Evolutionary conservation across 2,113 vertebrate species (phyloP), one percentile per base, ranked within the genome.

Genomic region (Scopus umbretta): DNA sequence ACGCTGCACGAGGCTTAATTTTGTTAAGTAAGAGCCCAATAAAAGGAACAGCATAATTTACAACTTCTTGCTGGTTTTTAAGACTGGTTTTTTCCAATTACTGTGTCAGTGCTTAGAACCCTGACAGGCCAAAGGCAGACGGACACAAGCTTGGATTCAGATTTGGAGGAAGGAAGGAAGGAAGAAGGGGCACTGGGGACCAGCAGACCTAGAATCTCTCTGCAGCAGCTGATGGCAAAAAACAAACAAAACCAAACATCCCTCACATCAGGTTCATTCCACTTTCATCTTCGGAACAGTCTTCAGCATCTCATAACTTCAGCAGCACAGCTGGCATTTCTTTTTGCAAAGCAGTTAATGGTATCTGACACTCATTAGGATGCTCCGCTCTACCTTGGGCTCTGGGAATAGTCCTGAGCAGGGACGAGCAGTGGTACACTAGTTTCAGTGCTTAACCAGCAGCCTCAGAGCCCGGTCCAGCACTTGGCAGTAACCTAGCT

Each of bases 231-330:
- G 79, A 92, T 59, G 88, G 95, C 82, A 95, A 86, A 70, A 2
- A 45, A 45, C 42, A n/a, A n/a, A n/a, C n/a, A n/a, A n/a, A n/a
- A n/a, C n/a, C n/a, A 45, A 45, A 45, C 52, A 79, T 58, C 74
- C 62, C 88, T 92, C 75, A 13, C 1, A 9, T 92, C 86, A 94
- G 80, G 66, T 74, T 70, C 80, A 86, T 38, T 93, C 88, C 52
- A 73, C 76, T 96, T 94, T 94, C 86, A 92, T 95, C 92, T 94
- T 66, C 8, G 1, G 55, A 86, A 45, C 47, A 56, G 65, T 30
- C 55, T 70, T 65, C 47, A 62, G 91, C 87, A 65, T 53, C 92
- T 76, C 81, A 10, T 42, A 58, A 34, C 80, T 79, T 40, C 40
- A 47, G 78, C 5, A 50, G 78, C 49, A 12, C 45, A 58, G 86